Conservation (phyloP, 1,140 invertebrate genomes). For the Diprion similis region DNA sequence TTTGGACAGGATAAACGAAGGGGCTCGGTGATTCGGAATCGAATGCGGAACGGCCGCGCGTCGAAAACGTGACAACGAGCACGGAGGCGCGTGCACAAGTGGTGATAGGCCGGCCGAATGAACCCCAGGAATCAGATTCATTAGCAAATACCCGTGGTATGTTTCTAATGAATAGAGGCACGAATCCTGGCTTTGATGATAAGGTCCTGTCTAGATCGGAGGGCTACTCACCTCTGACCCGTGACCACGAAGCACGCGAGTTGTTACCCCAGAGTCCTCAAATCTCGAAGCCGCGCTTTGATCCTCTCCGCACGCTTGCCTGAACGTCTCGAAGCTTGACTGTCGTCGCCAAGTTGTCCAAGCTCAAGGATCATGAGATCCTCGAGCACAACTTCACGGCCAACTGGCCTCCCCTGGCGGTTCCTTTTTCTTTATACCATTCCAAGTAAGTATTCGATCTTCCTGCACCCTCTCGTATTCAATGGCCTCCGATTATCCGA, state of each 20-base stretch:
- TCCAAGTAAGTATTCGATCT: too few species aligned
- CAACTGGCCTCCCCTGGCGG: too few species aligned
- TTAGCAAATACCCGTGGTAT: constrained; percentile 28
- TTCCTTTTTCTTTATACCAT: too few species aligned
- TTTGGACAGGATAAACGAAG: too few species aligned
- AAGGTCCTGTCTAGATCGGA: neutral
- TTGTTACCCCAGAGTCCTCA: neutral
- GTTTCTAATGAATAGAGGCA: constrained; percentile 32
- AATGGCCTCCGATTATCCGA: too few species aligned
- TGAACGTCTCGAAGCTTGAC: too few species aligned
- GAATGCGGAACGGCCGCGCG: too few species aligned
- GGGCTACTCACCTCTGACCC: neutral
- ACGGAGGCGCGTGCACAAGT: neutral
- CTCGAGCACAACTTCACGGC: too few species aligned
- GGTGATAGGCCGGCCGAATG: constrained; percentile 18
- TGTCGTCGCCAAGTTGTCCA: neutral
- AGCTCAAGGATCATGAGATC: neutral
- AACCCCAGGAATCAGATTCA: constrained; percentile 39
- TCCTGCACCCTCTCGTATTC: too few species aligned
- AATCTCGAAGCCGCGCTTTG: neutral
- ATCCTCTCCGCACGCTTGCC: neutral
- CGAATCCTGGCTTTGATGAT: constrained; percentile 38
- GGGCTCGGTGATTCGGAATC: too few species aligned
- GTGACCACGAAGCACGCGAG: neutral
- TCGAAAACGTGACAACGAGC: too few species aligned